These are phyloP conservation scores for Hephaestus fuliginosus DNA, from an alignment of 2,797 vertebrate species.

Conservation along the genomic window DNA sequence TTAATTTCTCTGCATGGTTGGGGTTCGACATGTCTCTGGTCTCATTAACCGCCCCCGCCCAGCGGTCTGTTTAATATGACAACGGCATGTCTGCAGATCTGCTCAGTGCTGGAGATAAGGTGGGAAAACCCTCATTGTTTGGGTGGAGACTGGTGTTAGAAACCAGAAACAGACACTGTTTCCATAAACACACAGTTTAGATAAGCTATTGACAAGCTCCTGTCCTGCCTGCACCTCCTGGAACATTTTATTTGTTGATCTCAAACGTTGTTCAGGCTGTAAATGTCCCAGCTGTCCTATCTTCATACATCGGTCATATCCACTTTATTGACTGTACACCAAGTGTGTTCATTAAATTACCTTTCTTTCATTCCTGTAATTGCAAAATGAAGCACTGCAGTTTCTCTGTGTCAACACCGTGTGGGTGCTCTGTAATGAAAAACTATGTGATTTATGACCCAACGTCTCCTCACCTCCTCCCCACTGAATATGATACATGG, in stretches of 20 bases:
- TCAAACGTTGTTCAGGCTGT: neutral
- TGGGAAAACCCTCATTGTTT: constrained; percentile 29
- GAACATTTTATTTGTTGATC: constrained; percentile 4
- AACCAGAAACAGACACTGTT: constrained; percentile 35
- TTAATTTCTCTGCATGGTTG: constrained; percentile 34
- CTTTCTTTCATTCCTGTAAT: constrained; percentile 39
- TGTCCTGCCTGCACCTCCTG: neutral
- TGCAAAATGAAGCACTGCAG: constrained; percentile 37
- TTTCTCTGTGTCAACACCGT: constrained; percentile 48
- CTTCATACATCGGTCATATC: neutral
- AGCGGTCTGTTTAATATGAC: constrained; percentile 28
- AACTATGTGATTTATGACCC: constrained; percentile 63
- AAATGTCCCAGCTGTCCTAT: neutral
- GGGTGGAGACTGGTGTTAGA: constrained; percentile 20
- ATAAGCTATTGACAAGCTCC: constrained; percentile 10
- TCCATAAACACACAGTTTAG: neutral
- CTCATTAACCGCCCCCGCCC: constrained; percentile 44
- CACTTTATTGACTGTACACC: constrained; percentile 33
- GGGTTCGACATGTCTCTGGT: constrained; percentile 30
- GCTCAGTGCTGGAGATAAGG: constrained; percentile 50
- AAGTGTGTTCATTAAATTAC: constrained; percentile 31
- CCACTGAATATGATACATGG: constrained; percentile 47
- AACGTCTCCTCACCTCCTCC: constrained; percentile 11
- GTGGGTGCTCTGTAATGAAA: constrained; percentile 39
- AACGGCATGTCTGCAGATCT: constrained; percentile 21